Evolutionary conservation across 2,888 invertebrate species (phyloP), one percentile per base, ranked within the genome.

Genomic region (Pecten maximus): DNA sequence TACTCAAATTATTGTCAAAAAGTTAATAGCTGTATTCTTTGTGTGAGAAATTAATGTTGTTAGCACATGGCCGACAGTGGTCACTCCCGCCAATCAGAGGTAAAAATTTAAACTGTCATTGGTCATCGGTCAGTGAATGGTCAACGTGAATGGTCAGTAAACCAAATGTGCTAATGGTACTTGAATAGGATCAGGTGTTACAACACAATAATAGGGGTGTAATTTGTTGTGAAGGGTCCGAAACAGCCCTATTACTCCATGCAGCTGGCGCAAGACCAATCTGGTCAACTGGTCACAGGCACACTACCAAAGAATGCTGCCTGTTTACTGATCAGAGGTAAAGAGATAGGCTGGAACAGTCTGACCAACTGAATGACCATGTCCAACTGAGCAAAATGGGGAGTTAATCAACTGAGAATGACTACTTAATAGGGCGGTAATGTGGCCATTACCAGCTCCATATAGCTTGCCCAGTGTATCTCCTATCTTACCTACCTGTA

Each of bases 381-480:
- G 74, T 28, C 74, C 2, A 35, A 28, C 74, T 35, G 74, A 35
- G 23, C 74, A 74, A 74, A 74, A 74, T 74, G 74, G 74, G 35
- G 74, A 74, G 74, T 74, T 74, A 74, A 74, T 74, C 74, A 74
- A 74, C 35, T 74, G 74, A 74, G 6, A 74, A 74, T 74, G 74
- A 74, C 74, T 15, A 74, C 74, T 74, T 74, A 74, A 74, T 74
- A 74, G 74, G 74, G 35, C 74, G 35, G 74, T 74, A 74, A 74
- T 74, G 74, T 74, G 23, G 35, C 74, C 74, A 74, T 74, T 74
- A 74, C 35, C 74, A 74, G 74, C 35, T 54, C 54, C 54, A 15
- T 35, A 35, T 28, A 60, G 12, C 12, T 12, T n/a, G 6, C 23
- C 60, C 35, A 74, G 74, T 74, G 74, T 74, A 74, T 23, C 74